Base-by-base conservation (phyloP, 2,797 vertebrate species). In the Mionectes olivaceus region DNA sequence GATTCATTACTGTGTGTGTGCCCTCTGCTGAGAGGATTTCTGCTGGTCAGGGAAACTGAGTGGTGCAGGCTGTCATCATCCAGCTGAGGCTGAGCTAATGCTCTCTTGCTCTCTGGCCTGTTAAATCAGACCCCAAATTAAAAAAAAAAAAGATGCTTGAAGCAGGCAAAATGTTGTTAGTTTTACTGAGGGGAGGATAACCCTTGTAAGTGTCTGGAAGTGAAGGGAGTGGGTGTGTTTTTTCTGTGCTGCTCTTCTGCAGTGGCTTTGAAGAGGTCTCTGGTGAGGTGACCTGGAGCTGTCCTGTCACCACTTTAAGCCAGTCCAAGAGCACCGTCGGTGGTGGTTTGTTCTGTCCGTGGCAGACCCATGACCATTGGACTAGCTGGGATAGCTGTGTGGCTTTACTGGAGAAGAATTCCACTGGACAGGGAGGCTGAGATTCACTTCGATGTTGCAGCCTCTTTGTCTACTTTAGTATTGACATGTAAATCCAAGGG, bases 321-420 rank as follows among this genome's bases (percentile, higher is more conserved):
- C 39, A 9, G 37, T 22, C 19, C 1, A 5, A 33, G 43, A 56
- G 22, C 41, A 7, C 19, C 35, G 32, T 57, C 24, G 13, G 1
- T 11, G 17, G 13, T 12, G 8, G 5, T 7, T 87, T 55, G 79
- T 28, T 35, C 16, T 73, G 71, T 50, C 43, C 37, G n/a, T 71
- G 57, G 10, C 13, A 17, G 11, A n/a, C 13, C 1, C 1, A 2
- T 39, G 35, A 2, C n/a, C 30, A 14, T 1, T 11, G 15, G 12
- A 1, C 56, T 44, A 5, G 15, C 22, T 1, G 2, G 39, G n/a
- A 9, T 35, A 67, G 10, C 19, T 28, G 65, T 44, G 60, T 32
- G 21, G 3, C 32, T 60, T 41, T 44, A 17, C 16, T 30, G 52
- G 14, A 59, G 82, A 61, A 65, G 82, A 76, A 59, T 25, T 37